Evolutionary conservation across 2,888 invertebrate species (phyloP).

Genomic region (Tryphoninae sp.): DNA sequence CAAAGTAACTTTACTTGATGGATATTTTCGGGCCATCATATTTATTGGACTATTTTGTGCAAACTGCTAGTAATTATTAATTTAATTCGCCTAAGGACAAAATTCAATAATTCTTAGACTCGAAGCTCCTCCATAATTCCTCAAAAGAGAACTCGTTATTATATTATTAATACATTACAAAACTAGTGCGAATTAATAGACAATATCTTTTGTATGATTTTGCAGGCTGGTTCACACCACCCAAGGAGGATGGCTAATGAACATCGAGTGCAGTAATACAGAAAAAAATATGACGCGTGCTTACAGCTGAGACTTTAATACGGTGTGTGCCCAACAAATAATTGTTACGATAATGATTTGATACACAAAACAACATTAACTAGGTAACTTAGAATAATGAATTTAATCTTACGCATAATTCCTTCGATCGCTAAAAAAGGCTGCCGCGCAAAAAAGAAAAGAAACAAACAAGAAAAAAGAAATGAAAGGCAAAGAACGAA

Average conservation of each 20-base stretch:
- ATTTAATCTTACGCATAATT: slow-evolving; percentile 79
- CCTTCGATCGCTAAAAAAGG: slow-evolving; percentile 74
- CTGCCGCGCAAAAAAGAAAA: slow-evolving; percentile 71
- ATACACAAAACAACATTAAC: slow-evolving; percentile 79
- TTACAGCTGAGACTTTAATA: slow-evolving; percentile 80
- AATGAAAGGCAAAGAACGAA: slow-evolving; percentile 22
- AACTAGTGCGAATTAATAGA: slow-evolving; percentile 15
- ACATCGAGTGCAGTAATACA: slow-evolving; percentile 60
- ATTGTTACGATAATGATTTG: slow-evolving; percentile 80
- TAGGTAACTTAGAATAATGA: slow-evolving; percentile 79
- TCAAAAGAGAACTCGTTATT: background rate
- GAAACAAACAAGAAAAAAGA: slow-evolving; percentile 20
- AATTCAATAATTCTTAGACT: too few species aligned
- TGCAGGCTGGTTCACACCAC: slow-evolving; percentile 95
- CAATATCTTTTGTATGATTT: slow-evolving; percentile 66
- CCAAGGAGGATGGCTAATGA: slow-evolving; percentile 94
- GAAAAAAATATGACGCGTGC: slow-evolving; percentile 75
- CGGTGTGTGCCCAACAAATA: slow-evolving; percentile 80
- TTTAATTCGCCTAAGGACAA: too few species aligned
- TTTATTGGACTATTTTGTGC: too few species aligned
- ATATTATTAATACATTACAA: background rate
- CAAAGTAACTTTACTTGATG: too few species aligned
- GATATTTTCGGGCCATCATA: too few species aligned
- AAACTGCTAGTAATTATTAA: too few species aligned
- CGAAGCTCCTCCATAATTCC: too few species aligned